phyloP scores from a whole-genome alignment of 2,797 vertebrate species.

The Philypnodon macrostomus region DNA sequence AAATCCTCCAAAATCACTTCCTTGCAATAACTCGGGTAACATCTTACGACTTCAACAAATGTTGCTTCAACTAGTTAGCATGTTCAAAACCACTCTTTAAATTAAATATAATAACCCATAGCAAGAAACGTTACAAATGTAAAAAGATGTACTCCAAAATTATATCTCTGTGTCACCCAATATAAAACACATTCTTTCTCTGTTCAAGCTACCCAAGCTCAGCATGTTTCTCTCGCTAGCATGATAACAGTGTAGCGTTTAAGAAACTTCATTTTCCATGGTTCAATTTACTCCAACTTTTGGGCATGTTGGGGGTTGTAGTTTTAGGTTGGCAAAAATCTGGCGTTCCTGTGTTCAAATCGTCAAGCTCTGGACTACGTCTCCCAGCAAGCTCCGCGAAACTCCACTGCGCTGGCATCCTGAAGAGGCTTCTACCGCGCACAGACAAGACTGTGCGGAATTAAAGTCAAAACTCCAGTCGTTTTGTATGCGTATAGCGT shows the following conservation, averaged over 20 bases:
- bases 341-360: fast-evolving
- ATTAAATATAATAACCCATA: background rate
- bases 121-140: no score
- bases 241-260: background rate
- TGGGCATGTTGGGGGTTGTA: slow-evolving; percentile 38
- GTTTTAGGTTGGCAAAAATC: background rate
- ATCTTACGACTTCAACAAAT: slow-evolving; percentile 40
- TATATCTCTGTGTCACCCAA: background rate
- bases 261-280: slow-evolving; percentile 49
- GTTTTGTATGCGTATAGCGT: slow-evolving; percentile 44
- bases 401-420: slow-evolving; percentile 42
- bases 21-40: slow-evolving; percentile 73
- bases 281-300: fast-evolving
- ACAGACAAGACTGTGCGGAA: slow-evolving; percentile 66
- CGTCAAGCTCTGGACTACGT: slow-evolving; percentile 28
- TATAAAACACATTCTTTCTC: background rate
- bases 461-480: slow-evolving; percentile 65
- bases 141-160: background rate
- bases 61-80: slow-evolving; percentile 48
- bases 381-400: slow-evolving; percentile 42
- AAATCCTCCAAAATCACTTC: slow-evolving; percentile 68
- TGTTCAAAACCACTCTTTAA: background rate
- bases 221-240: slow-evolving; percentile 21
- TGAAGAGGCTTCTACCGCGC: slow-evolving; percentile 74
- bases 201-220: background rate